Evolutionary conservation across 2,797 vertebrate genomes (phyloP), one percentile per base, ranked within the genome.

Genomic region (Xenops minutus): DNA sequence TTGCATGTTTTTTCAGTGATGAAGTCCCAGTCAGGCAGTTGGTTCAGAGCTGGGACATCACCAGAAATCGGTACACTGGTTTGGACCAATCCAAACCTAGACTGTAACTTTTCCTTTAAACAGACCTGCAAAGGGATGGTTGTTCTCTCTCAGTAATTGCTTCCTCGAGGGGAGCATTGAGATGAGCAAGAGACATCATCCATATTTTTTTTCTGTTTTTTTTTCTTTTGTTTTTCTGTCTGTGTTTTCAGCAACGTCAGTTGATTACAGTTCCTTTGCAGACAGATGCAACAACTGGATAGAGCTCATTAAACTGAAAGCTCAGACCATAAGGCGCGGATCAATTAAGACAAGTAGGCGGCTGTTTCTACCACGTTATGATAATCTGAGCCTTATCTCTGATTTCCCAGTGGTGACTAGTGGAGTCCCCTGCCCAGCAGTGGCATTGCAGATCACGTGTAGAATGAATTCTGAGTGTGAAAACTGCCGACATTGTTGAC

Each of bases 261-360:
- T 99, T 99, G 99, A 99, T 99, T 99, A 99, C 99, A 99, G 99
- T 99, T 99, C 99, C 99, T 99, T 99, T 99, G 99, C 99, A 99
- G 99, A 99, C 99, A 99, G 99, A 99, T 99, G 99, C 99, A 99
- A 99, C 99, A 99, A 99, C 99, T 99, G 99, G 99, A 99, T 99
- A 99, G 99, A 99, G 98, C 99, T 99, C 98, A 99, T 99, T 99
- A 99, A 98, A 99, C 99, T 99, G 99, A 99, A 99, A 99, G 99
- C 99, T 99, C 99, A 99, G 98, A 99, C 99, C 99, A 99, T 99
- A 99, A 99, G 99, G 98, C 99, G 99, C 93, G 99, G 99, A 99
- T 99, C 99, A 98, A 99, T 99, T 99, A 99, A 99, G 98, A 99
- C 99, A 99, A 99, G 99, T 99, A 99, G 99, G 99, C 99, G 97